Evolutionary conservation across 2,113 vertebrate species (phyloP).

Genomic region (Peromyscus leucopus): DNA sequence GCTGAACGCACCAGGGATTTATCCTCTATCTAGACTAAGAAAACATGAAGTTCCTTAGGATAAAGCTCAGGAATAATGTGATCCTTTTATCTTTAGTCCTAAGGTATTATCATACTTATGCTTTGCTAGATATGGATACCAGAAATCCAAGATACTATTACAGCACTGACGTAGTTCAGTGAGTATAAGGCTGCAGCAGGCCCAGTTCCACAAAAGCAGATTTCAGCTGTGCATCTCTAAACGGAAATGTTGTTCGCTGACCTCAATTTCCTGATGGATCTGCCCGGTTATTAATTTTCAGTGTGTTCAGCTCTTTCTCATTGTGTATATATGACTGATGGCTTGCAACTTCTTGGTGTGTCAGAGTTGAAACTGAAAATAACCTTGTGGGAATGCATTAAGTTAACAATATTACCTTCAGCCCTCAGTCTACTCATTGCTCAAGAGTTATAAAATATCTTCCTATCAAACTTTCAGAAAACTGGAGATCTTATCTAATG

Average conservation of each 20-base stretch:
- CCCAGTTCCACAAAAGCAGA: not conserved
- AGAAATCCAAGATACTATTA: not conserved
- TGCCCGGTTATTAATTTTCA: not conserved
- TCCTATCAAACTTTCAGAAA: constrained; percentile 20
- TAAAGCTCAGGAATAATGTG: not conserved
- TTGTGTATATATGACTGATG: not conserved
- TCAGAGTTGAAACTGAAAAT: not conserved
- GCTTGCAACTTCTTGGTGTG: not conserved
- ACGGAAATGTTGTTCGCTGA: not conserved
- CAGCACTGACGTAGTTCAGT: not conserved
- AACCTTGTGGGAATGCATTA: not conserved
- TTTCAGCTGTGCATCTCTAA: not conserved
- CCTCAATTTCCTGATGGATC: not conserved
- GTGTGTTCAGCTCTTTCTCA: not conserved
- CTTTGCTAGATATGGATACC: not conserved
- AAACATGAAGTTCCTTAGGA: not conserved
- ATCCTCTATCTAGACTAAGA: not conserved
- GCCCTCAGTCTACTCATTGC: not conserved
- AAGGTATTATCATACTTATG: not conserved
- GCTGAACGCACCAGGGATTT: not conserved
- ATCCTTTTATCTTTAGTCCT: not conserved
- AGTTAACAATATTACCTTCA: not conserved
- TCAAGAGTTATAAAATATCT: not conserved
- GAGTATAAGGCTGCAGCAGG: not conserved
- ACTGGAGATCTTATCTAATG: not conserved